phyloP scores from a whole-genome alignment of 2,888 invertebrate genomes.

The Autographa gamma region DNA sequence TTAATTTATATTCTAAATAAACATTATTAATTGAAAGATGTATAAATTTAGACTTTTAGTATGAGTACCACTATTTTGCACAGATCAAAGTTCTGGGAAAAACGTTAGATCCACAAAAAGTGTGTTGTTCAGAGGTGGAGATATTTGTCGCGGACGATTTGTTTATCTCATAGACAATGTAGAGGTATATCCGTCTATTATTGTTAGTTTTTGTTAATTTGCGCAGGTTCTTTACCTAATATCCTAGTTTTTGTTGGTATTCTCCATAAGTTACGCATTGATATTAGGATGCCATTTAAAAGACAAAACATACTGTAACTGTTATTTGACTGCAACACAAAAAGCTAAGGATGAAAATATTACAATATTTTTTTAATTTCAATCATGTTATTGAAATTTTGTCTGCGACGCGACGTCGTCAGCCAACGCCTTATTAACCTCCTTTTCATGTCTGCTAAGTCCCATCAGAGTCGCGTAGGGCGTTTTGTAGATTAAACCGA shows the following conservation, averaged over 20 bases:
- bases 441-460: too few species aligned
- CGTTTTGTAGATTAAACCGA: not conserved
- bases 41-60: too few species aligned
- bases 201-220: slow-evolving; percentile 37
- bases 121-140: slow-evolving; percentile 32
- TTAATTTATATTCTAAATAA: too few species aligned
- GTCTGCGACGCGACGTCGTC: too few species aligned
- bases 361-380: too few species aligned
- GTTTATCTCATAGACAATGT: slow-evolving; percentile 39
- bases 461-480: not conserved
- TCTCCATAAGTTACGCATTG: not conserved
- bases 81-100: slow-evolving; percentile 3
- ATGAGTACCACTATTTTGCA: too few species aligned
- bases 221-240: slow-evolving; percentile 16
- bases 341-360: too few species aligned
- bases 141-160: slow-evolving; percentile 38
- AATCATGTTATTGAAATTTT: too few species aligned
- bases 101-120: slow-evolving; percentile 35
- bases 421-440: too few species aligned
- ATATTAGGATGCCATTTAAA: not conserved
- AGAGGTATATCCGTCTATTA: slow-evolving; percentile 29
- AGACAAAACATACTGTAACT: not conserved
- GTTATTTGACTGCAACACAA: too few species aligned
- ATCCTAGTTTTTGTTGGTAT: slow-evolving; percentile 30
- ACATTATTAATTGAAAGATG: too few species aligned